These are phyloP conservation scores for Lontra canadensis DNA, from an alignment of 2,113 vertebrate species.

Conservation along the genomic window DNA sequence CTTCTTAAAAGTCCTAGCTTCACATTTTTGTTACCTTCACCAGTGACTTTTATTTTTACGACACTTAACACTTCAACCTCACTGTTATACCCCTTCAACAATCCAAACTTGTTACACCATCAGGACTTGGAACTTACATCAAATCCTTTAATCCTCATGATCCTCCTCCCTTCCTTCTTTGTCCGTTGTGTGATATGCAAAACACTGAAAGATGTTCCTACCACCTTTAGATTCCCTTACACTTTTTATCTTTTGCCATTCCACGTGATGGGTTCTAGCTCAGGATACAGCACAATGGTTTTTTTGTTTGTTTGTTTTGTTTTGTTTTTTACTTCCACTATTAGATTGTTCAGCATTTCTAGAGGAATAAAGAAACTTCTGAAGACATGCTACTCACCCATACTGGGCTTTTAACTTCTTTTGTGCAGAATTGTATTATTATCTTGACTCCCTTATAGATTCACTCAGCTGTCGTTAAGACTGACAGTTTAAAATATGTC, in stretches of 20 bases:
- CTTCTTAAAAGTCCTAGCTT: background rate
- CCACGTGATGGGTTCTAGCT: background rate
- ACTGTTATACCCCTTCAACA: background rate
- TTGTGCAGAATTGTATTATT: background rate
- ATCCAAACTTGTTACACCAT: background rate
- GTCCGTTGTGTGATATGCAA: background rate
- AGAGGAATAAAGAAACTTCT: background rate
- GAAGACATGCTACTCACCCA: background rate
- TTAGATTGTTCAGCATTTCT: background rate
- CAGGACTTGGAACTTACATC: background rate
- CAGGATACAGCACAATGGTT: background rate
- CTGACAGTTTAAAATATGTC: background rate
- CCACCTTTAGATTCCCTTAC: background rate
- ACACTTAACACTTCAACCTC: background rate
- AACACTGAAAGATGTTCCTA: background rate
- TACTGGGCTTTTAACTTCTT: background rate
- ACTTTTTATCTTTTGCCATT: background rate
- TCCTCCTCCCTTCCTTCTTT: background rate
- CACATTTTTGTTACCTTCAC: background rate
- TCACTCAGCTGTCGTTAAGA: background rate
- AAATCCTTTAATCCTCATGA: background rate
- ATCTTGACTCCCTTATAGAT: background rate
- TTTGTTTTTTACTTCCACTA: background rate
- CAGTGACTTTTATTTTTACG: background rate
- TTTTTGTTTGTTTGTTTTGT: too few relatives aligned